These are phyloP conservation scores for Nephila pilipes DNA, from an alignment of 1,140 invertebrate genomes.

Conservation along the genomic window DNA sequence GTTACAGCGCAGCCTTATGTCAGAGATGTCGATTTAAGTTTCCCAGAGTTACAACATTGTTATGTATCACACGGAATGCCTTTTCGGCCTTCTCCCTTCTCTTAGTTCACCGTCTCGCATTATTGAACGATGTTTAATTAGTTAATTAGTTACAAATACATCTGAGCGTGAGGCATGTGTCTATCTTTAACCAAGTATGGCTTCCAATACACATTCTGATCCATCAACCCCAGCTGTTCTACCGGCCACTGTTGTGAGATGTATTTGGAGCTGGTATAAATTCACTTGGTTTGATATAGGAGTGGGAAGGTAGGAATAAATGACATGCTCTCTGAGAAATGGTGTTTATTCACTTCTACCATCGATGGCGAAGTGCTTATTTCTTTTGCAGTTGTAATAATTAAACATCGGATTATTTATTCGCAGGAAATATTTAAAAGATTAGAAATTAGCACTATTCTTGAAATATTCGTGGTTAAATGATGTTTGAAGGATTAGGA, in stretches of 20 bases:
- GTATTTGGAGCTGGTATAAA: not conserved
- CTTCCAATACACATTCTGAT: constrained; percentile 41
- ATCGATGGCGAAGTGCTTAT: not conserved
- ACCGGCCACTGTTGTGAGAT: not conserved
- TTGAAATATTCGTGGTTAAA: no score
- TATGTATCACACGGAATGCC: constrained; percentile 28
- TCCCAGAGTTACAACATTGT: constrained; percentile 22
- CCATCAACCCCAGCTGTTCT: not conserved
- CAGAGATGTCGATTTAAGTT: constrained; percentile 28
- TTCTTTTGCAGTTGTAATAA: not conserved
- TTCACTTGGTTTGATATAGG: not conserved
- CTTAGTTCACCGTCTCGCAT: constrained; percentile 24
- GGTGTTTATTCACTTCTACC: not conserved
- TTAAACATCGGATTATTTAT: no score
- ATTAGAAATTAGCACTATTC: no score
- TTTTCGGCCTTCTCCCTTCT: not conserved
- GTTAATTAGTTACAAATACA: constrained; percentile 50
- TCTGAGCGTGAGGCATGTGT: constrained; percentile 39
- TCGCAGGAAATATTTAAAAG: no score
- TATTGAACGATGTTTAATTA: constrained; percentile 52
- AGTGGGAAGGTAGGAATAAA: not conserved
- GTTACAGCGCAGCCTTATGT: not conserved
- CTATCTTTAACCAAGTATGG: constrained; percentile 42
- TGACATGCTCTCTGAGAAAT: not conserved
- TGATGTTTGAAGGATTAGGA: no score